Evolutionary conservation across 2,113 vertebrate genomes (phyloP).

Genomic region (Odocoileus hemionus): DNA sequence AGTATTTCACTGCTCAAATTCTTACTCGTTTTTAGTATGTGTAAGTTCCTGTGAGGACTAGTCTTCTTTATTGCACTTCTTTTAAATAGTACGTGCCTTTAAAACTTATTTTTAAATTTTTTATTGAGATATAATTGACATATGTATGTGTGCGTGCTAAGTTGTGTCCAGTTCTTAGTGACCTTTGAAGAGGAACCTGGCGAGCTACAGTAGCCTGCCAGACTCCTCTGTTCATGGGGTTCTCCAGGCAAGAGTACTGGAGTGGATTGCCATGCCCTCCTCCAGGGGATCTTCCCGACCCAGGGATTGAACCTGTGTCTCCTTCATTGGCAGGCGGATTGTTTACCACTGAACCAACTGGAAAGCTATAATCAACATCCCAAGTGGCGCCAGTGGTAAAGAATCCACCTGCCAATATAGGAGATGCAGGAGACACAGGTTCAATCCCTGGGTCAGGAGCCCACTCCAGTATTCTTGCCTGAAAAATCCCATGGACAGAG

Average conservation of each 20-base stretch:
- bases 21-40: too few species aligned
- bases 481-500: too few species aligned
- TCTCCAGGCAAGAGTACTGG: neutral
- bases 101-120: too few species aligned
- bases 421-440: too few species aligned
- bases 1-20: too few species aligned
- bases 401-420: too few species aligned
- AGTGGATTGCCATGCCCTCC: neutral
- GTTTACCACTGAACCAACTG: neutral
- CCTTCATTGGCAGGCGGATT: neutral
- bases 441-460: too few species aligned
- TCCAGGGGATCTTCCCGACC: neutral
- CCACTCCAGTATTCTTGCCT: too few species aligned
- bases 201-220: neutral
- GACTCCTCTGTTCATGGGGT: neutral
- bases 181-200: neutral
- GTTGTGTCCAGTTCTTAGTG: neutral
- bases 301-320: neutral
- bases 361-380: neutral
- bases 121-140: neutral
- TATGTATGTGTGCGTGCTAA: neutral
- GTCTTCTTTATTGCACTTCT: too few species aligned
- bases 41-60: too few species aligned
- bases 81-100: too few species aligned
- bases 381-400: neutral